phyloP scores from a whole-genome alignment of 2,888 invertebrate genomes.

The Luperina nickerlii region DNA sequence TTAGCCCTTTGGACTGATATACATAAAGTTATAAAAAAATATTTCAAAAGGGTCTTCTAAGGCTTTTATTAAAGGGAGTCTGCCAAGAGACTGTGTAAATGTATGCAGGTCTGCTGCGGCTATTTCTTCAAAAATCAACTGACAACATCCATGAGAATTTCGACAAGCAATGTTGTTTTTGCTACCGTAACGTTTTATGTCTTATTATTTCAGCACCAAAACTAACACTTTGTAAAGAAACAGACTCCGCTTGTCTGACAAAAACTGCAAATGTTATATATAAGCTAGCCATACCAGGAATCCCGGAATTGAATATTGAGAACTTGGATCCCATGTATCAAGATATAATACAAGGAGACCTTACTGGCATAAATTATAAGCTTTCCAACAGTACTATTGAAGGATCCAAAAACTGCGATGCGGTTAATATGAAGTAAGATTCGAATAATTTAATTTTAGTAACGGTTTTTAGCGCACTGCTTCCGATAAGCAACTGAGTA shows the following conservation, averaged over 20 bases:
- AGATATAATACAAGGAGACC: slow-evolving; percentile 40
- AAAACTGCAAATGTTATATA: slow-evolving; percentile 24
- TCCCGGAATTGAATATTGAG: slow-evolving; percentile 36
- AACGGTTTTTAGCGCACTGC: too few relatives aligned
- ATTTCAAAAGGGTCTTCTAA: not conserved
- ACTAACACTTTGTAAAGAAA: slow-evolving; percentile 26
- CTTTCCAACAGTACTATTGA: slow-evolving; percentile 43
- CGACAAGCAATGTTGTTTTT: not conserved
- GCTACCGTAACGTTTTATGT: not conserved
- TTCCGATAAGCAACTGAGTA: not conserved
- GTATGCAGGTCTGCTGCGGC: too few relatives aligned
- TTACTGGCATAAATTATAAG: slow-evolving; percentile 46
- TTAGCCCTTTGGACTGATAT: not conserved
- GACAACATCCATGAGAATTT: not conserved
- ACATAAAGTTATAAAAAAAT: not conserved
- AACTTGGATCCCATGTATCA: slow-evolving; percentile 51
- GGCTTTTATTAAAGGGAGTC: not conserved
- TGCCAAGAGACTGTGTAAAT: not conserved
- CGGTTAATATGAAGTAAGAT: slow-evolving; percentile 44
- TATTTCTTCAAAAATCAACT: not conserved
- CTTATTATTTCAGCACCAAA: slow-evolving; percentile 31
- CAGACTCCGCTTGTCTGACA: slow-evolving; percentile 44
- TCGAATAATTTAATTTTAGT: not conserved
- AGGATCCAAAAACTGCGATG: slow-evolving; percentile 45
- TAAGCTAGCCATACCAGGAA: slow-evolving; percentile 30